Conservation (phyloP, 2,113 vertebrate species). For the Calcarius ornatus region DNA sequence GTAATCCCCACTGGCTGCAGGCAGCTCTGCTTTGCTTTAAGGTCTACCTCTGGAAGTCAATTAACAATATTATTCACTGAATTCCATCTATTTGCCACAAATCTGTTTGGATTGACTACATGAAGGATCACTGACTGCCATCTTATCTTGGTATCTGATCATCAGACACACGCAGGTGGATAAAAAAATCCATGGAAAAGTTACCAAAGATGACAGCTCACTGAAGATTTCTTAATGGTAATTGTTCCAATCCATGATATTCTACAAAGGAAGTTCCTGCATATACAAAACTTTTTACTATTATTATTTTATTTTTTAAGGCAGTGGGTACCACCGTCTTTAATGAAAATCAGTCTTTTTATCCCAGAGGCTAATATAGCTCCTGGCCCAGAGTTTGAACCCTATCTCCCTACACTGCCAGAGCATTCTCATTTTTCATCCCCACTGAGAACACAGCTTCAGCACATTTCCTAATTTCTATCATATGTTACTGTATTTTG, state of each 20-base stretch:
- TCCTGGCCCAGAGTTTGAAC: conserved; percentile 7
- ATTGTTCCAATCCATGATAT: not conserved
- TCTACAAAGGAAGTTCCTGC: not conserved
- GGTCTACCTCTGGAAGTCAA: not conserved
- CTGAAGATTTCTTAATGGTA: not conserved
- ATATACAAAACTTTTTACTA: not conserved
- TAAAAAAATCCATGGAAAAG: not conserved
- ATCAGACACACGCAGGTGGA: not conserved
- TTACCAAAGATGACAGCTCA: not conserved
- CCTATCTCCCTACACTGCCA: not conserved
- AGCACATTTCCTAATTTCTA: conserved; percentile 47
- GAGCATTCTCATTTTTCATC: conserved; percentile 47
- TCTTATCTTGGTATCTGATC: not conserved
- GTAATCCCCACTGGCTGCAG: not conserved
- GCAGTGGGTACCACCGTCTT: not conserved
- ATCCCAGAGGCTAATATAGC: not conserved
- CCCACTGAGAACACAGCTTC: conserved; percentile 14
- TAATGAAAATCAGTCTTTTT: conserved; percentile 8
- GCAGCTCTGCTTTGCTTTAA: not conserved
- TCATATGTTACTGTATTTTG: not conserved
- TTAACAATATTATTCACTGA: not conserved
- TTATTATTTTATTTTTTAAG: not conserved
- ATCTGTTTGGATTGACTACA: not conserved
- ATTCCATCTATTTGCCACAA: not conserved
- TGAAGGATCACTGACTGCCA: not conserved